Evolutionary conservation across 2,888 invertebrate genomes (phyloP), one percentile per base, ranked within the genome.

Genomic region (Piscicola geometra): DNA sequence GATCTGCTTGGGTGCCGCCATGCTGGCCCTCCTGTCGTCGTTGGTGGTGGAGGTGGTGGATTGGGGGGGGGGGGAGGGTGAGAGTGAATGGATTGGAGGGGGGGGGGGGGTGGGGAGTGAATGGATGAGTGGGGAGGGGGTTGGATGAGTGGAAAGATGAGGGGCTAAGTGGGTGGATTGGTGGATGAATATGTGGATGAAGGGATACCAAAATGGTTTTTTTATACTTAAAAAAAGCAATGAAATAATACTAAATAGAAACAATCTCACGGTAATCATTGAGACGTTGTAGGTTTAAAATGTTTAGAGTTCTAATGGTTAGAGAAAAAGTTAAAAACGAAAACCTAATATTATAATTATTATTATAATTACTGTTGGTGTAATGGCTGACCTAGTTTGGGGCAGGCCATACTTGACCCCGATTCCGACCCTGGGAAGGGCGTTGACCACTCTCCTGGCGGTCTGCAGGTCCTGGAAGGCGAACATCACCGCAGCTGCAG

Each of bases 351-450:
- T 25, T 28, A 64, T 18, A n/a, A 64, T 9, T 12, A 18, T 12
- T 64, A 12, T n/a, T n/a, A 64, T n/a, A n/a, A n/a, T n/a, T n/a
- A n/a, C n/a, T n/a, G n/a, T n/a, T n/a, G n/a, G n/a, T n/a, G n/a
- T n/a, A n/a, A 9, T 41, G 2, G 67, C 68, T 88, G 85, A 93
- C 93, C 93, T 91, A 79, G 95, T 95, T 88, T 99, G 98, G 74
- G 95, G 94, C 83, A 99, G 94, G 82, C 99, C 99, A 86, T 99
- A 99, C 87, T 99, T 99, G 87, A 98, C 95, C 83, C 99, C 99
- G 71, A 99, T 96, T 15, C 99, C 98, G 79, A 99, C 97, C 77
- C 95, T 89, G 0, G 99, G 99, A 82, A 99, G 88, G 1, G 94
- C 94, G 86, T 95, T 95, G 87, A 99, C 95, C 81, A 99, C 96